Conservation (phyloP, 2,113 vertebrate species). For the Paramormyrops kingsleyae region DNA sequence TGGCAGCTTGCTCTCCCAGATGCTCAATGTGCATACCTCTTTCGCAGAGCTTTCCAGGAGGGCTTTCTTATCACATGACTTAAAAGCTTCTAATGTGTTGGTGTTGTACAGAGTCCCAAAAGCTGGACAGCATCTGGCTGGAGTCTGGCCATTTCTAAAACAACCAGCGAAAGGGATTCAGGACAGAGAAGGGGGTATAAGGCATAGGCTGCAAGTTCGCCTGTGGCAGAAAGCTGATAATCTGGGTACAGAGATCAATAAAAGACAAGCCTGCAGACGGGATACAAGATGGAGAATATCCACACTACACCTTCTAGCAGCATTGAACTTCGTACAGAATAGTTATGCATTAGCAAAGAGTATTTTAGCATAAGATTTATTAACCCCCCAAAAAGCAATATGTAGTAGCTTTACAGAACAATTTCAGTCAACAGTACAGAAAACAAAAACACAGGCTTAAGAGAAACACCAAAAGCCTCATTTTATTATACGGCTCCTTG, state of each 20-base stretch:
- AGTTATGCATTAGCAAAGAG: background rate
- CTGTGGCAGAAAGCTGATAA: background rate
- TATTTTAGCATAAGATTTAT: background rate
- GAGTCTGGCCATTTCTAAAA: conserved; percentile 72
- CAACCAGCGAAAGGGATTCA: conserved; percentile 1
- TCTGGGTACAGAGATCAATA: background rate
- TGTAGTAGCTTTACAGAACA: background rate
- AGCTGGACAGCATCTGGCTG: conserved; percentile 78
- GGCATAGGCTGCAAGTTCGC: background rate
- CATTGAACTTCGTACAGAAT: background rate
- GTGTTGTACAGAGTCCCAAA: conserved; percentile 82
- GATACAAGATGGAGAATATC: background rate
- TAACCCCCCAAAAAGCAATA: background rate
- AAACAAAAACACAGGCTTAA: background rate
- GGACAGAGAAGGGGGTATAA: background rate
- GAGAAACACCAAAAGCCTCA: background rate
- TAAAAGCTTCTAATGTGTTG: conserved; percentile 93
- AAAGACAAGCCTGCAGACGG: background rate
- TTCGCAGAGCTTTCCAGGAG: conserved; percentile 81
- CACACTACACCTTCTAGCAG: background rate
- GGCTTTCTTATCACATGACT: conserved; percentile 83
- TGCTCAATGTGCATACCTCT: conserved; percentile 60
- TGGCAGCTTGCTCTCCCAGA: background rate
- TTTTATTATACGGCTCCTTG: background rate
- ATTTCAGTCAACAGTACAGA: background rate